These are phyloP conservation scores for Zosterops hypoxanthus DNA, from an alignment of 2,113 vertebrate genomes.

Conservation along the genomic window DNA sequence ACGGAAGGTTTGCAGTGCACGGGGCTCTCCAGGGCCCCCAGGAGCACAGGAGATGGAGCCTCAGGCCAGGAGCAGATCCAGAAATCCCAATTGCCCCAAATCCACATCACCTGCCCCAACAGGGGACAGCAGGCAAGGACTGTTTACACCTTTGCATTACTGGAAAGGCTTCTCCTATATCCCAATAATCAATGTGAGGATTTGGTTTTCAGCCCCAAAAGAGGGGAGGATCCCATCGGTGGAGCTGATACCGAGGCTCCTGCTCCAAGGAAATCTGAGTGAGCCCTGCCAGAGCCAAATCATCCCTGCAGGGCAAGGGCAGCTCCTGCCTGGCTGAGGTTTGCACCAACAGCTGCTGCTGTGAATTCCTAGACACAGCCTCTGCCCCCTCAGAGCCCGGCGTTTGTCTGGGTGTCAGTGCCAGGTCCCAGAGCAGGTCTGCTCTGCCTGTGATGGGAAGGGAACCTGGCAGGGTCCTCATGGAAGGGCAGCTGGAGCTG, in stretches of 20 bases:
- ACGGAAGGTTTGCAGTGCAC: background rate
- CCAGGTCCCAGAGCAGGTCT: background rate
- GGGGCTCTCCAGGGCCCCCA: background rate
- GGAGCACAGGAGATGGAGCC: background rate
- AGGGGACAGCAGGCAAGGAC: fast-evolving
- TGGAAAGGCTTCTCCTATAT: fast-evolving
- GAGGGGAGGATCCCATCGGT: fast-evolving
- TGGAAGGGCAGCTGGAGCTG: background rate
- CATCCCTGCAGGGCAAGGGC: background rate
- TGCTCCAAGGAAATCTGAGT: background rate
- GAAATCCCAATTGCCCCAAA: background rate
- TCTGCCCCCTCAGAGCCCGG: background rate
- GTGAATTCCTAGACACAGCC: background rate
- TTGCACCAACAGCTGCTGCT: background rate
- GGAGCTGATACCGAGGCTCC: background rate
- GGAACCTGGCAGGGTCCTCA: background rate
- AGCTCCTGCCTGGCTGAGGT: background rate
- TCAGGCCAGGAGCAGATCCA: background rate
- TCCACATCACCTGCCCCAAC: background rate
- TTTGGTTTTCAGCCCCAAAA: background rate
- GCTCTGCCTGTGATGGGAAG: background rate
- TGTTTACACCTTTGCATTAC: background rate
- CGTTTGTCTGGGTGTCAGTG: background rate
- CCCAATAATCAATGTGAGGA: background rate
- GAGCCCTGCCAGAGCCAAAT: background rate